Base-by-base conservation (phyloP, 2,888 invertebrate species). In the Chrysolina haemoptera region DNA sequence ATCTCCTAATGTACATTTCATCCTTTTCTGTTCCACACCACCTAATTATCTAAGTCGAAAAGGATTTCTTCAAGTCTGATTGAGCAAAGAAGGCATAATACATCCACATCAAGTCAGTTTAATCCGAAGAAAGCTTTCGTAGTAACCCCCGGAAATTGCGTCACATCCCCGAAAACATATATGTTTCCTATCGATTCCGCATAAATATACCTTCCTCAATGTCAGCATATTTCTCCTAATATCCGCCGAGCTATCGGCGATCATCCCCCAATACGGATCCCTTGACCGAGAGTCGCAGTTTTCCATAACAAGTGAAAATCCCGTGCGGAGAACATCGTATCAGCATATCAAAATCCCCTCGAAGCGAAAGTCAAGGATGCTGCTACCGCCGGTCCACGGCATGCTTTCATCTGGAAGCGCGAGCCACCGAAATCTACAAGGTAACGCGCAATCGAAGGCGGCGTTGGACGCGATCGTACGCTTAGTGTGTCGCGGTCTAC, bases 371-470 rank as follows among this genome's bases (percentile, higher is more conserved):
- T 71, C 74, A 65, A 59, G 71, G 71, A 75, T 69, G 69, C 68
- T 66, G 75, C 66, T 73, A 67, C 68, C 69, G 68, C 68, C 62
- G 74, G 71, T 71, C 75, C 75, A 66, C 59, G 67, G 67, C 67
- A 64, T 66, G 63, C 70, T 62, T 68, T 55, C 40, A 64, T 71
- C 69, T 66, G 53, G 53, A 69, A 78, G 78, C 81, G 80, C 81
- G 79, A 77, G 74, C 69, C 79, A 73, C 83, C 78, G 77, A 80
- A 81, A 79, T 80, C 81, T 73, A 77, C 75, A 79, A 80, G 82
- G 82, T 81, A 81, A 80, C 82, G 83, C 82, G 82, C 82, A 82
- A 78, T 81, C 79, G 79, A 79, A 81, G 78, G 76, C 79, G 75
- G 77, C 79, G 76, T 73, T 73, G 76, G 59, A 62, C 68, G 68